phyloP scores from a whole-genome alignment of 2,797 vertebrate genomes.

The Heliangelus exortis region DNA sequence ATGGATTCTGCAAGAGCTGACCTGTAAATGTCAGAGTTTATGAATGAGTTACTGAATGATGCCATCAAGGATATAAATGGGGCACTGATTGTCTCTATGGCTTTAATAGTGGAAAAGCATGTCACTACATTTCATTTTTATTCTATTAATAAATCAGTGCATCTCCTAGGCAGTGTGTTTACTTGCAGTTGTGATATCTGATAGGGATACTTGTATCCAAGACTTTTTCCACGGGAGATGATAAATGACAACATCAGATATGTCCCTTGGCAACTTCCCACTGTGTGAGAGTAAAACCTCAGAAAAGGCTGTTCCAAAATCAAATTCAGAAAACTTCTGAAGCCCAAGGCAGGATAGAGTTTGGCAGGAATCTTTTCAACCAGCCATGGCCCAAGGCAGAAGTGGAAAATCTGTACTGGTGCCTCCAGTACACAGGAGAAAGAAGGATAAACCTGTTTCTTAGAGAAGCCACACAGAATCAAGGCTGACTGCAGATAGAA shows the following conservation, averaged over 20 bases:
- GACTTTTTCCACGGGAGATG: constrained; percentile 44
- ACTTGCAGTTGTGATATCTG: constrained; percentile 33
- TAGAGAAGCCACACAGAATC: background rate
- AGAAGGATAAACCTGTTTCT: background rate
- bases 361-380: background rate
- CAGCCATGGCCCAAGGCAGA: background rate
- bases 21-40: background rate
- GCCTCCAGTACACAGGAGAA: background rate
- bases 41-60: constrained; percentile 21
- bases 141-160: constrained; percentile 65
- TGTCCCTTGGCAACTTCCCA: background rate
- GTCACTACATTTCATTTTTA: constrained; percentile 60
- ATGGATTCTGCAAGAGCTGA: constrained; percentile 6
- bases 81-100: constrained; percentile 10
- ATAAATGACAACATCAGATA: constrained; percentile 35
- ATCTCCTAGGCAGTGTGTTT: constrained; percentile 20
- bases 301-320: background rate
- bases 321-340: background rate
- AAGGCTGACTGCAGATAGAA: background rate
- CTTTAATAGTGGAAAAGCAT: constrained; percentile 44
- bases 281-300: background rate
- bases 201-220: background rate
- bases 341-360: background rate
- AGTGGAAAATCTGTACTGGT: background rate
- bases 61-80: background rate